Evolutionary conservation across 2,888 invertebrate genomes (phyloP).

Genomic region (Eumerus sabulonum): DNA sequence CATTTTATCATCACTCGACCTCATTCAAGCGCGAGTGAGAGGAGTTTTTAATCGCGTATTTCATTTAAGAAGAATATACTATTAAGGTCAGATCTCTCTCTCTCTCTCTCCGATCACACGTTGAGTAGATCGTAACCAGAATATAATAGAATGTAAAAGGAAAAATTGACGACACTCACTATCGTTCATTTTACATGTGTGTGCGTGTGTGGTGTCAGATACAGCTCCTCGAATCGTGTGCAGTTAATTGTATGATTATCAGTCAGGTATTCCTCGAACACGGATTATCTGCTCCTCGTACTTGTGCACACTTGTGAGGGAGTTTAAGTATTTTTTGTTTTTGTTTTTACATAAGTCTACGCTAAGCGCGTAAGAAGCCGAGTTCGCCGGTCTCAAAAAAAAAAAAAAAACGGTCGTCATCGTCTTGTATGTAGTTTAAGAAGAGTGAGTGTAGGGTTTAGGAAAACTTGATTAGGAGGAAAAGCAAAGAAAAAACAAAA

Average conservation of each 20-base stretch:
- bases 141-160: conserved; percentile 56
- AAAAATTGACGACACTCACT: conserved; percentile 44
- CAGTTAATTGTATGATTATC: conserved; percentile 4
- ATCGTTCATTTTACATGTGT: background rate
- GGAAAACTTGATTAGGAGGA: conserved; percentile 36
- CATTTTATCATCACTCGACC: conserved; percentile 40
- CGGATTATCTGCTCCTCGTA: no score
- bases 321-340: conserved; percentile 55
- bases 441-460: conserved; percentile 56
- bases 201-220: conserved; percentile 2
- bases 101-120: conserved; percentile 32
- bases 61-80: conserved; percentile 64
- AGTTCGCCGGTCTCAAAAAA: conserved; percentile 67
- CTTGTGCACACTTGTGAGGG: conserved; percentile 19
- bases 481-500: conserved; percentile 33
- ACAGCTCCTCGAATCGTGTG: background rate
- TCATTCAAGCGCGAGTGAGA: conserved; percentile 46
- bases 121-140: conserved; percentile 54
- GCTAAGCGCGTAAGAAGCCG: conserved; percentile 64
- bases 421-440: conserved; percentile 52
- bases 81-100: conserved; percentile 61
- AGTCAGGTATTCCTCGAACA: conserved; percentile 13
- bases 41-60: conserved; percentile 65
- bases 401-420: conserved; percentile 59
- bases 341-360: conserved; percentile 48